These are phyloP conservation scores for Atta colombica DNA, from an alignment of 1,140 invertebrate species.

Conservation along the genomic window DNA sequence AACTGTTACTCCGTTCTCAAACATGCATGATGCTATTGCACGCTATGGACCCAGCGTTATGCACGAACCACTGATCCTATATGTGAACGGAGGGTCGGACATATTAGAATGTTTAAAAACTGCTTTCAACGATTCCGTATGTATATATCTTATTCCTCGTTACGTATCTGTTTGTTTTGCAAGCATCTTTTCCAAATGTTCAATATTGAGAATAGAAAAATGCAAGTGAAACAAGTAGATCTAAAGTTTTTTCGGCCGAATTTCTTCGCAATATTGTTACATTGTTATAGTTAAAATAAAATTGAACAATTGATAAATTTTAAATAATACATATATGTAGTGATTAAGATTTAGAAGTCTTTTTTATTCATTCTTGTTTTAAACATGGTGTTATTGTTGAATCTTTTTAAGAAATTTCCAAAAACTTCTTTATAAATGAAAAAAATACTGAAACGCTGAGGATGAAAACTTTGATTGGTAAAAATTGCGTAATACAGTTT, in stretches of 20 bases:
- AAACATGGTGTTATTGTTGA: neutral
- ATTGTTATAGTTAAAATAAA: too few species aligned
- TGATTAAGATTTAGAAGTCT: neutral
- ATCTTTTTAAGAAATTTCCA: neutral
- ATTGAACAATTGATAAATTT: too few species aligned
- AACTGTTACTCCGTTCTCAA: constrained; percentile 87
- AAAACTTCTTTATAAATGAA: neutral
- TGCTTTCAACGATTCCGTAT: constrained; percentile 89
- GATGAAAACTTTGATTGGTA: neutral
- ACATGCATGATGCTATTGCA: constrained; percentile 89
- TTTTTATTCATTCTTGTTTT: neutral
- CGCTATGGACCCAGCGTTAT: constrained; percentile 89
- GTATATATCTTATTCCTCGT: constrained; percentile 66
- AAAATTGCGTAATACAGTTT: neutral
- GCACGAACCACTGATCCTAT: constrained; percentile 88
- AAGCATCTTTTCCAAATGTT: neutral
- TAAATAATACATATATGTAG: too few species aligned
- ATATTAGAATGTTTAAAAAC: constrained; percentile 86
- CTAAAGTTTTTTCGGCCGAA: neutral
- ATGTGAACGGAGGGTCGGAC: constrained; percentile 85
- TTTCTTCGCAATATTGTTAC: too few species aligned
- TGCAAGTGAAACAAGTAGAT: neutral
- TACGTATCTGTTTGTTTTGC: neutral
- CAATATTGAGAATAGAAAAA: neutral
- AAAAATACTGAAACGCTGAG: neutral